phyloP scores from a whole-genome alignment of 2,888 invertebrate genomes.

The Himalopsyche anomala region DNA sequence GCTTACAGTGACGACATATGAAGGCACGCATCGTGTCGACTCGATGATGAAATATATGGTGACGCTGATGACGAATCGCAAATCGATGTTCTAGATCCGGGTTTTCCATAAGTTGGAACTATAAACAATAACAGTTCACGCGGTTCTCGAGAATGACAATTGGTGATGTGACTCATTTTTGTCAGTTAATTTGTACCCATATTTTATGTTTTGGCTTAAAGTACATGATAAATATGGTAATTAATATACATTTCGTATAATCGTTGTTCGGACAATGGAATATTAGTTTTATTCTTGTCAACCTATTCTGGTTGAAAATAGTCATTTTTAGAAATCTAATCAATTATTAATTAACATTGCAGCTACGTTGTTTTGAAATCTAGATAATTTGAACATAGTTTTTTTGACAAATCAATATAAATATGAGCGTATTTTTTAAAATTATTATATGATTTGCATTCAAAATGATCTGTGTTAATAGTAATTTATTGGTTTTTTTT shows the following conservation, averaged over 20 bases:
- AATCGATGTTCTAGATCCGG: background rate
- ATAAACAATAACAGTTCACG: background rate
- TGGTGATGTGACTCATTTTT: background rate
- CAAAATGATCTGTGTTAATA: no score
- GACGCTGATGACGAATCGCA: background rate
- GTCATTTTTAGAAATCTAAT: no score
- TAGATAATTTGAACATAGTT: no score
- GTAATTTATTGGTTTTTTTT: no score
- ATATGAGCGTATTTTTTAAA: no score
- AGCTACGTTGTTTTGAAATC: no score
- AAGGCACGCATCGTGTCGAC: constrained; percentile 3
- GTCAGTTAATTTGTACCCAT: constrained; percentile 37
- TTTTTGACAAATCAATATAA: no score
- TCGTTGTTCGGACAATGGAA: background rate
- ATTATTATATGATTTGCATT: no score
- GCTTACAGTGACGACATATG: constrained; percentile 76
- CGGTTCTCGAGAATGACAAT: background rate
- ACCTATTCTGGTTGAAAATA: background rate
- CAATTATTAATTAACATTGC: no score
- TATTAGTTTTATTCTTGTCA: background rate
- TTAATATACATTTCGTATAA: background rate
- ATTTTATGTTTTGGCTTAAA: constrained; percentile 26
- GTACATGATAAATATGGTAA: background rate
- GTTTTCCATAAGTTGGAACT: constrained; percentile 14
- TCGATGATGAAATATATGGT: constrained; percentile 17